Conservation (phyloP, 2,888 invertebrate genomes). For the Ophion ellenae region DNA sequence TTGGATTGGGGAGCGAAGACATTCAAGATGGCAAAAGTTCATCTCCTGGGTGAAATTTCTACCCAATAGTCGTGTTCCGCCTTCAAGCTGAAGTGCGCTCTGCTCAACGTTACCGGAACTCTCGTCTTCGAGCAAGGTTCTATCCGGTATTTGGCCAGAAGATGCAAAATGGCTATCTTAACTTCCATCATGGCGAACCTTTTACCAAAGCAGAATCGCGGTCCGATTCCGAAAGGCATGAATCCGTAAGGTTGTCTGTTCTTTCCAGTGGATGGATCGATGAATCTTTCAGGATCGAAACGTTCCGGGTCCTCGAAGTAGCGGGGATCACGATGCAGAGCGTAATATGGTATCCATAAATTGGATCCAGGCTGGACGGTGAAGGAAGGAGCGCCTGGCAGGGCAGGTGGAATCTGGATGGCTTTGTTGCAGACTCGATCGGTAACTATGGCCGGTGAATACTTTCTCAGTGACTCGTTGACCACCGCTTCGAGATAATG, state of each 20-base stretch:
- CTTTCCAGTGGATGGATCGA: constrained; percentile 80
- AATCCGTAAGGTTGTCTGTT: constrained; percentile 75
- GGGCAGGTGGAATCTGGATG: constrained; percentile 83
- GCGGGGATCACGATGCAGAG: constrained; percentile 83
- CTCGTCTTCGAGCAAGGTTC: constrained; percentile 67
- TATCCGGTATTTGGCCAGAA: constrained; percentile 70
- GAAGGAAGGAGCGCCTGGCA: constrained; percentile 69
- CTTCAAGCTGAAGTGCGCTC: constrained; percentile 60
- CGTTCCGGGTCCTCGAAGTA: constrained; percentile 83
- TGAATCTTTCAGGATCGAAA: constrained; percentile 84
- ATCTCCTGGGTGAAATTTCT: constrained; percentile 31
- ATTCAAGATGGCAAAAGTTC: background rate
- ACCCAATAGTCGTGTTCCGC: constrained; percentile 74
- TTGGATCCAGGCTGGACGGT: constrained; percentile 75
- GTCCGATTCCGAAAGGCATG: constrained; percentile 81
- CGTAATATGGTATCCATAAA: constrained; percentile 80
- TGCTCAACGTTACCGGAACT: constrained; percentile 67
- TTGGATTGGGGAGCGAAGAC: background rate
- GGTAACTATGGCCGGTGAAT: constrained; percentile 82
- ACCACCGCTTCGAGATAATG: constrained; percentile 79
- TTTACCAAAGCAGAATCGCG: constrained; percentile 80
- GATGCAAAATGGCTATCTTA: constrained; percentile 72
- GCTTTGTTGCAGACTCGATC: constrained; percentile 85
- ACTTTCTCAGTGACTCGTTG: constrained; percentile 73
- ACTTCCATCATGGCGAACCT: constrained; percentile 71